Percentiles rank a stretch among this genome's conserved stretches.
These are phyloP conservation scores for Heliconius aoede DNA, from an alignment of 2,888 invertebrate species.

Conservation along the genomic window DNA sequence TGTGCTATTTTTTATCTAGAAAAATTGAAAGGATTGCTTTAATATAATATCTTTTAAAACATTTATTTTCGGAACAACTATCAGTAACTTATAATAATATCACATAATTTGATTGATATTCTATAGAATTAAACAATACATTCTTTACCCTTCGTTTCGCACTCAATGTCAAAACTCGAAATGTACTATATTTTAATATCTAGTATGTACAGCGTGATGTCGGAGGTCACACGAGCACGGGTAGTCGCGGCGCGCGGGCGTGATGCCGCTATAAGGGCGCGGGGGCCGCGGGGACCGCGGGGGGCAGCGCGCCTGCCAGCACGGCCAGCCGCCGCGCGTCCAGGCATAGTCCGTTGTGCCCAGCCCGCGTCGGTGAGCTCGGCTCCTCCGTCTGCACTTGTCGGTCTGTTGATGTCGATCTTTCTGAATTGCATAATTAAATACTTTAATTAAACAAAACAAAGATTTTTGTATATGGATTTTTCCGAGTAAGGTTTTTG, in stretches of 20 bases:
- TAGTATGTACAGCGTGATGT: not conserved
- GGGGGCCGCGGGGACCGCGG: conserved; percentile 31
- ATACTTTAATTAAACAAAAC: not conserved
- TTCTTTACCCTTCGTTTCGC: not conserved
- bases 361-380: conserved; percentile 39
- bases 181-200: not conserved
- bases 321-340: conserved; percentile 57
- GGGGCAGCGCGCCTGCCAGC: conserved; percentile 50
- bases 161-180: not conserved
- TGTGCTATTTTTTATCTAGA: not conserved
- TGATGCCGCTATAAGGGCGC: conserved; percentile 14
- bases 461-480: not conserved
- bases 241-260: conserved; percentile 28
- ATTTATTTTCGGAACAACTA: conserved; percentile 41
- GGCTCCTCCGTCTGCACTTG: conserved; percentile 73
- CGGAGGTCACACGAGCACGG: conserved; percentile 47
- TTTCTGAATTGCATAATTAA: conserved; percentile 52
- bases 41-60: conserved; percentile 29
- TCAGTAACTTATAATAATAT: conserved; percentile 47
- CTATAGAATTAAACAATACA: conserved; percentile 17
- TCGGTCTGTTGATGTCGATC: conserved; percentile 62
- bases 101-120: conserved; percentile 45
- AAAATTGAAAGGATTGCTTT: not conserved
- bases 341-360: conserved; percentile 53
- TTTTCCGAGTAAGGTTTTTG: too few relatives aligned